A percentile compares a stretch with the other conserved stretches of the same genome.
phyloP scores from a whole-genome alignment of 1,140 invertebrate genomes.

The Parapsyche elsis region DNA sequence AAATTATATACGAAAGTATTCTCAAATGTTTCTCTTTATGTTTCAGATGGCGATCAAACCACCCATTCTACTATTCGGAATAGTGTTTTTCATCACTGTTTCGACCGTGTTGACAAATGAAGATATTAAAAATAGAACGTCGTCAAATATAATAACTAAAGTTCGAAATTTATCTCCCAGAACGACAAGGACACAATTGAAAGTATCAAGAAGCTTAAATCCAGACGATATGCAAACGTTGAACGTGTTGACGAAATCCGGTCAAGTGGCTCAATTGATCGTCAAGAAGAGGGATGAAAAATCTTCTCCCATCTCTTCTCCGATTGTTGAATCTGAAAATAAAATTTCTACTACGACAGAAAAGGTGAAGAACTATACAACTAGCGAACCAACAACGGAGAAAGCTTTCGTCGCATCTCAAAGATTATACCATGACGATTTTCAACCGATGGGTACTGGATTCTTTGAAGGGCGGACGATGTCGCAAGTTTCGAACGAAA shows the following conservation, averaged over 20 bases:
- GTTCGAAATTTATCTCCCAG: conserved; percentile 58
- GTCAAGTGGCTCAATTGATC: conserved; percentile 79
- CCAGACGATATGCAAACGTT: conserved; percentile 79
- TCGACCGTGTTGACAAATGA: conserved; percentile 28
- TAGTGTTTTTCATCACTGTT: conserved; percentile 34
- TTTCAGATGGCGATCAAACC: conserved; percentile 54
- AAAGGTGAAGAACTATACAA: conserved; percentile 25
- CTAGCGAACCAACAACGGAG: conserved; percentile 44
- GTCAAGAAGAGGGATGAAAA: conserved; percentile 76
- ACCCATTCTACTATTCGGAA: conserved; percentile 42
- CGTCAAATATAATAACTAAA: conserved; percentile 26
- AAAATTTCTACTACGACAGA: conserved; percentile 20
- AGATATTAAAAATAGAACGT: conserved; percentile 31
- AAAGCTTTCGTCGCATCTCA: conserved; percentile 51
- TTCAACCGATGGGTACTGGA: conserved; percentile 43
- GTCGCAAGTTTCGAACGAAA: conserved; percentile 17
- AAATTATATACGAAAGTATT: conserved; percentile 15
- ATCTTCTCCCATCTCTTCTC: conserved; percentile 36
- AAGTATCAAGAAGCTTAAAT: conserved; percentile 80
- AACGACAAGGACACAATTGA: conserved; percentile 77
- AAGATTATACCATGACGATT: conserved; percentile 46
- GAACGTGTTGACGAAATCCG: conserved; percentile 78
- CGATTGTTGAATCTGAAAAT: conserved; percentile 59
- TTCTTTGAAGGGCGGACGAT: conserved; percentile 43
- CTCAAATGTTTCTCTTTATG: conserved; percentile 25